Evolutionary conservation across 2,888 invertebrate genomes (phyloP), one percentile per base, ranked within the genome.

Genomic region (Lissocephala sabroskyi): DNA sequence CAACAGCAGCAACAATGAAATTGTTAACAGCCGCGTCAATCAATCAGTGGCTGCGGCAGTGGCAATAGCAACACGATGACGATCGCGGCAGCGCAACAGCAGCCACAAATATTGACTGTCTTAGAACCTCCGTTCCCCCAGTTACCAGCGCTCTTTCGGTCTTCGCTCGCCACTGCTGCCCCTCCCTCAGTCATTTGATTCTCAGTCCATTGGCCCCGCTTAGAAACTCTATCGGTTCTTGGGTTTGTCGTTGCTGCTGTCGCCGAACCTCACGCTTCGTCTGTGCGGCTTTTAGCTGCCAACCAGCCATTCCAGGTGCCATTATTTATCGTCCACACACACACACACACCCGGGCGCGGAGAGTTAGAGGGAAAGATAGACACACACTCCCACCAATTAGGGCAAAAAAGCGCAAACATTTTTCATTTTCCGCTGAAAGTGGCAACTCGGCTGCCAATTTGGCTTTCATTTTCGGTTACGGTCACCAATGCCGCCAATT

Each of bases 321-420:
- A 71, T 70, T 77, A 71, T 71, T 71, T 71, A 77, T 71, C 70
- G 55, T 68, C 68, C 62, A 73, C 73, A 61, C 56, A 52, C 53
- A 54, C 50, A 44, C 54, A 75, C 75, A 78, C 77, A 77, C 77
- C 77, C 70, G 78, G 71, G 62, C 71, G n/a, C n/a, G n/a, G n/a
- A n/a, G n/a, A n/a, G n/a, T n/a, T n/a, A n/a, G n/a, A n/a, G n/a
- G n/a, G n/a, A n/a, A n/a, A n/a, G n/a, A n/a, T n/a, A n/a, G 73
- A 73, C 62, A 73, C 73, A 61, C 56, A 52, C 53, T 56, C 50
- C 43, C 54, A 75, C 75, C 71, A 71, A 77, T 71, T 71, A 75
- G 78, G 71, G 62, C 71, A 58, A 49, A 43, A 54, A 52, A 50
- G 49, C 55, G 48, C 42, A 49, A 61, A 50, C 65, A 73, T 73